A percentile compares a stretch with the other conserved stretches of the same genome.
These are phyloP conservation scores for Dasypolia templi DNA, from an alignment of 2,888 invertebrate genomes.

Conservation along the genomic window DNA sequence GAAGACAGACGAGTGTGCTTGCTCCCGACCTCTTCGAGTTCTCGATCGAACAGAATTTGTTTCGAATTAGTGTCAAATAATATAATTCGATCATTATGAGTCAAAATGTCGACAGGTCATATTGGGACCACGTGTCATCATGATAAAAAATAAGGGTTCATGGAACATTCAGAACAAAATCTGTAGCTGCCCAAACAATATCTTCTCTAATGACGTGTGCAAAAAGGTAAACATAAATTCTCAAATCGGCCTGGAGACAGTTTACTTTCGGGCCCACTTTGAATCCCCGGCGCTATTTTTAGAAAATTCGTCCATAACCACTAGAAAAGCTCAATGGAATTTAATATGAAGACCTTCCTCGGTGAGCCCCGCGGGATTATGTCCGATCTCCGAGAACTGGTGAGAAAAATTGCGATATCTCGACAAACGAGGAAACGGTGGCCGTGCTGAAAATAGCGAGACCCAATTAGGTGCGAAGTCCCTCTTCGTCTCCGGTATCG, in stretches of 20 bases:
- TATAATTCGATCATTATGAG: constrained; percentile 16
- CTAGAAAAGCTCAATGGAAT: constrained; percentile 42
- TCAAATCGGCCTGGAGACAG: constrained; percentile 17
- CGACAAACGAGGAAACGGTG: constrained; percentile 37
- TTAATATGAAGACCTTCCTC: constrained; percentile 47
- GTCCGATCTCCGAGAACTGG: constrained; percentile 24
- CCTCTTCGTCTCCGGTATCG: constrained; percentile 55
- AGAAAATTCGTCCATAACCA: constrained; percentile 39
- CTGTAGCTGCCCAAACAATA: constrained; percentile 9
- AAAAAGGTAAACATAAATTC: constrained; percentile 45
- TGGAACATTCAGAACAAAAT: background rate
- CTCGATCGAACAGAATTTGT: constrained; percentile 7
- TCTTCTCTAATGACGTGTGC: constrained; percentile 12
- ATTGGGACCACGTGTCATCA: background rate
- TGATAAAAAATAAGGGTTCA: background rate
- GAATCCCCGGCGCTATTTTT: constrained; percentile 58
- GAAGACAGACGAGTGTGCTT: background rate
- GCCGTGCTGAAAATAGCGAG: constrained; percentile 59
- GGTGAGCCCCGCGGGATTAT: constrained; percentile 46
- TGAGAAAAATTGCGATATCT: constrained; percentile 47
- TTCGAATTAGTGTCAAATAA: background rate
- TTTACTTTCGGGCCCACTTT: constrained; percentile 43
- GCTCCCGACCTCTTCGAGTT: background rate
- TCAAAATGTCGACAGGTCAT: background rate
- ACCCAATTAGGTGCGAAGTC: constrained; percentile 61